These are phyloP conservation scores for Porites evermanni DNA, from an alignment of 92 coral and sea anemone genomes.

Conservation along the genomic window DNA sequence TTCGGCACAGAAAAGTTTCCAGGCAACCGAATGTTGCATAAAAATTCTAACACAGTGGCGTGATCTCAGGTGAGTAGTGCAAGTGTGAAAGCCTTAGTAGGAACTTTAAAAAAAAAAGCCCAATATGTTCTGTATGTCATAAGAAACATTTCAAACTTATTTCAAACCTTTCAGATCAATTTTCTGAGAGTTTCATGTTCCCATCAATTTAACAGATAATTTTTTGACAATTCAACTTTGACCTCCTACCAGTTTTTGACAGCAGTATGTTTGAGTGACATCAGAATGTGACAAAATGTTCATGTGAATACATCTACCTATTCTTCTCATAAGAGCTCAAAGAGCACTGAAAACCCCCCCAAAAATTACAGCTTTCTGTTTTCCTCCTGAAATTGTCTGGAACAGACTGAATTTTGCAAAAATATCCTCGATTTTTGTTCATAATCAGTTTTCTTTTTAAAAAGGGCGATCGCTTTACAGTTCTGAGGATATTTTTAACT, in stretches of 20 bases:
- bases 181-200: background rate
- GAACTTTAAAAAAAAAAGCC: background rate
- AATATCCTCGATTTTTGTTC: background rate
- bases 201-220: background rate
- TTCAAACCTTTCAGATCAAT: background rate
- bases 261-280: background rate
- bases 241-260: background rate
- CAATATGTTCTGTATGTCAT: background rate
- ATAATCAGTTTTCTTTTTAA: too few species aligned
- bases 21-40: conserved; percentile 6
- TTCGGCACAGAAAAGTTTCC: background rate
- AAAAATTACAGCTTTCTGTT: background rate
- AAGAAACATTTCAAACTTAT: background rate
- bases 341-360: too few species aligned
- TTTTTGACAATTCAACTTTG: background rate
- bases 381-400: background rate
- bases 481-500: background rate
- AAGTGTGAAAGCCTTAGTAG: background rate
- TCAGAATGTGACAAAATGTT: background rate
- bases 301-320: background rate
- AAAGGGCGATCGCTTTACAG: background rate
- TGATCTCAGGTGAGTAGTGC: conserved; percentile 8
- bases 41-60: conserved; percentile 13
- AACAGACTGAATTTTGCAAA: background rate
- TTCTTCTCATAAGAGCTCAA: background rate